phyloP scores from a whole-genome alignment of 2,797 vertebrate species.

The Gymnothorax reevesii region DNA sequence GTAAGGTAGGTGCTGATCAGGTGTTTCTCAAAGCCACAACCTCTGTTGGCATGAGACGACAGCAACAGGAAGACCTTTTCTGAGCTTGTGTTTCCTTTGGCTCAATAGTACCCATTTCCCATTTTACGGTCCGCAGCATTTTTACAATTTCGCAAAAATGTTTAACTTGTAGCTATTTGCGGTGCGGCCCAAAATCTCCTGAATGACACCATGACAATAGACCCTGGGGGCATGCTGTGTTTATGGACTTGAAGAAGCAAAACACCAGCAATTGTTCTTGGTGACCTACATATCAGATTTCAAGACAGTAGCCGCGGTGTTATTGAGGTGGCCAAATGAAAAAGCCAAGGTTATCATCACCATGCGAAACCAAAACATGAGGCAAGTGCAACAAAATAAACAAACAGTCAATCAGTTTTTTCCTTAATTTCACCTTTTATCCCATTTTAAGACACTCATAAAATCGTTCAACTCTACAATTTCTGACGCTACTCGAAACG shows the following conservation, averaged over 20 bases:
- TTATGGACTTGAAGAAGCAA: not conserved
- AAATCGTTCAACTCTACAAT: not conserved
- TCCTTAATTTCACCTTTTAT: not conserved
- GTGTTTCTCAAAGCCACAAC: not conserved
- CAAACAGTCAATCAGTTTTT: not conserved
- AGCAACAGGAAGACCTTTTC: not conserved
- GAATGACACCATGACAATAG: not conserved
- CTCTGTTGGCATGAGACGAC: not conserved
- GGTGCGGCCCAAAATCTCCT: not conserved
- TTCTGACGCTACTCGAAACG: too few relatives aligned
- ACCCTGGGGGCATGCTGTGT: not conserved
- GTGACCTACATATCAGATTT: conserved; percentile 17
- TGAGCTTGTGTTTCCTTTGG: not conserved
- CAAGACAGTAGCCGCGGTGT: not conserved
- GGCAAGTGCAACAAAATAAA: not conserved
- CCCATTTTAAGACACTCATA: not conserved
- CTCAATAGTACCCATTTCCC: not conserved
- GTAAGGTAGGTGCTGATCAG: not conserved
- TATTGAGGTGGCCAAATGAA: not conserved
- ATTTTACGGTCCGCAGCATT: not conserved
- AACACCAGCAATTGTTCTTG: conserved; percentile 12
- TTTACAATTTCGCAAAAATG: not conserved
- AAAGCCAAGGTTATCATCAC: not conserved
- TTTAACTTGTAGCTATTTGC: not conserved
- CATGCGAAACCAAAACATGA: not conserved